A percentile compares a stretch with the other conserved stretches of the same genome.
Conservation (phyloP, 2,113 vertebrate species). For the Benthochromis sp. region DNA sequence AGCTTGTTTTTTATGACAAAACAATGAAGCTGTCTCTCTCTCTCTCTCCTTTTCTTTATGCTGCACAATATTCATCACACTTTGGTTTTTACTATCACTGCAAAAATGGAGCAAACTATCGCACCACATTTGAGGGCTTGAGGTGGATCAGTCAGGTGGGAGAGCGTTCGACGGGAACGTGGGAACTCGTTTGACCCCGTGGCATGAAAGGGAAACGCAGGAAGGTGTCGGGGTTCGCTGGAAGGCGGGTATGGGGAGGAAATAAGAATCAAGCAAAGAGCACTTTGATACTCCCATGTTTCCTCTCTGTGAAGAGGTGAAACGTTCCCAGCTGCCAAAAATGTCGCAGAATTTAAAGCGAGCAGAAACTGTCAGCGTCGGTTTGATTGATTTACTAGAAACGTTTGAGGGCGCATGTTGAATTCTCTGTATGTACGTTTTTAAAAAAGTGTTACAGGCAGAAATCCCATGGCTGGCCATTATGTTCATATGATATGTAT, state of each 20-base stretch:
- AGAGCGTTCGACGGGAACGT: neutral
- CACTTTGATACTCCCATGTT: slow-evolving; percentile 56
- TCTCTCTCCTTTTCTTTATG: neutral
- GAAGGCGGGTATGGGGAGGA: neutral
- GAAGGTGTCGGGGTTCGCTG: slow-evolving; percentile 1
- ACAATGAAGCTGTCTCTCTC: neutral
- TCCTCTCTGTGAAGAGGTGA: slow-evolving; percentile 12
- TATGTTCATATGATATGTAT: slow-evolving; percentile 28
- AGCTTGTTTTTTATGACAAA: slow-evolving; percentile 20
- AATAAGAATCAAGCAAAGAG: slow-evolving; percentile 46
- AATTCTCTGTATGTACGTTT: neutral
- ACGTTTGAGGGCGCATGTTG: neutral
- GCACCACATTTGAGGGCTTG: neutral
- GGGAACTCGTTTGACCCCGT: neutral
- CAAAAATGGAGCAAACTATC: slow-evolving; percentile 31
- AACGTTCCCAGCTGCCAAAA: slow-evolving; percentile 1
- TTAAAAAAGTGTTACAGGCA: slow-evolving; percentile 4
- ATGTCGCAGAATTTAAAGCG: neutral
- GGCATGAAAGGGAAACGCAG: neutral
- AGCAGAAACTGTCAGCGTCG: neutral
- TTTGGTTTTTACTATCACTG: neutral
- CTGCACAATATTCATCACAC: neutral
- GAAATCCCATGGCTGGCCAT: slow-evolving; percentile 38
- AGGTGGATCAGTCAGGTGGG: neutral
- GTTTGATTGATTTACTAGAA: neutral